A percentile compares a stretch with the other conserved stretches of the same genome.
phyloP scores from a whole-genome alignment of 1,140 invertebrate genomes.

The Pentalonia nigronervosa region DNA sequence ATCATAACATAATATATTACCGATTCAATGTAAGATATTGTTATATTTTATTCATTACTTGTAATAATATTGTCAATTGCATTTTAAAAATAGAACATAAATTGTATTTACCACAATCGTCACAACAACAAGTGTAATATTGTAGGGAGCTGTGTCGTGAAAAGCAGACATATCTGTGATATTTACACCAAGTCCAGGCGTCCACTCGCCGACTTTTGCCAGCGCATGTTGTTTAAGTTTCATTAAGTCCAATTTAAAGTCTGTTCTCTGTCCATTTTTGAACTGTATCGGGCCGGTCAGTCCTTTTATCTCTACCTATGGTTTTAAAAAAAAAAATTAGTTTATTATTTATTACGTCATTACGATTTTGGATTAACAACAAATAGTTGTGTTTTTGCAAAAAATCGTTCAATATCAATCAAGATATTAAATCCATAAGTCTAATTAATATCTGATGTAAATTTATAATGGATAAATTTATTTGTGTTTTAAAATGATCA shows the following conservation, averaged over 20 bases:
- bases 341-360: not conserved
- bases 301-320: conserved; percentile 77
- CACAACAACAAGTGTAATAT: conserved; percentile 73
- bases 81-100: not conserved
- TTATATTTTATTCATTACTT: too few species aligned
- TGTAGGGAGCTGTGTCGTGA: conserved; percentile 69
- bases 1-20: too few species aligned
- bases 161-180: conserved; percentile 70
- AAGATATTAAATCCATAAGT: too few species aligned
- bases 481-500: not conserved
- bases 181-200: conserved; percentile 68
- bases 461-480: not conserved
- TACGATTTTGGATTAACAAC: not conserved
- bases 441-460: not conserved
- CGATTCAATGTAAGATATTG: too few species aligned
- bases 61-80: not conserved
- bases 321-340: not conserved
- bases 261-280: conserved; percentile 76
- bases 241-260: conserved; percentile 79
- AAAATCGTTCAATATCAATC: too few species aligned
- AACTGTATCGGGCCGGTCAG: conserved; percentile 80
- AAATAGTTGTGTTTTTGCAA: not conserved
- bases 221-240: conserved; percentile 77
- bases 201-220: conserved; percentile 76
- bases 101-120: conserved; percentile 72